A percentile compares a stretch with the other conserved stretches of the same genome.
Evolutionary conservation across 2,888 invertebrate species (phyloP).

Genomic region (Marronus borbonicus): DNA sequence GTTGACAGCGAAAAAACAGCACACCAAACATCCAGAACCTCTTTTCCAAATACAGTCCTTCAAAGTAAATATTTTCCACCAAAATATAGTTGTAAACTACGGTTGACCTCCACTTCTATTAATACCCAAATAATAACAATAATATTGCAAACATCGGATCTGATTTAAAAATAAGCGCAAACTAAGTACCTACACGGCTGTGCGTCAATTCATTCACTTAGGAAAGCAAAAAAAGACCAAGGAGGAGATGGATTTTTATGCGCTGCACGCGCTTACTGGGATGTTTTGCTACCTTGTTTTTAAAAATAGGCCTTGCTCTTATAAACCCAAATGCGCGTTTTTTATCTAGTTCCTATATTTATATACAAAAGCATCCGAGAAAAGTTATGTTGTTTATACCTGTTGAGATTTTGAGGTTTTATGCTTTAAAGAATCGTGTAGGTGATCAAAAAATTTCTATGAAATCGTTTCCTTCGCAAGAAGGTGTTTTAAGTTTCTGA

Average conservation of each 20-base stretch:
- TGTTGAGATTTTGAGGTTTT: too few relatives aligned
- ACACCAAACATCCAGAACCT: too few relatives aligned
- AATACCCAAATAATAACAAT: not conserved
- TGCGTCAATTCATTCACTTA: slow-evolving; percentile 4
- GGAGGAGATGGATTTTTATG: slow-evolving; percentile 25
- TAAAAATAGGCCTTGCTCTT: slow-evolving; percentile 27
- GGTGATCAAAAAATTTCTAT: too few relatives aligned
- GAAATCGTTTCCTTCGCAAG: too few relatives aligned
- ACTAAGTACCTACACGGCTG: not conserved
- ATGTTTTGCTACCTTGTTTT: not conserved
- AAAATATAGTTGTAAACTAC: too few relatives aligned
- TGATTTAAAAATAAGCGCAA: not conserved
- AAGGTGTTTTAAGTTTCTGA: too few relatives aligned
- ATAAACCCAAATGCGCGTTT: slow-evolving; percentile 7
- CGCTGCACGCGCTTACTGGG: slow-evolving; percentile 13
- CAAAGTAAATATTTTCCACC: too few relatives aligned
- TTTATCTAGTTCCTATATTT: not conserved
- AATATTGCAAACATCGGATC: not conserved
- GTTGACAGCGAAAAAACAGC: too few relatives aligned
- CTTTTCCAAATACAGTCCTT: too few relatives aligned
- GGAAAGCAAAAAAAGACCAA: not conserved
- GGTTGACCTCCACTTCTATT: not conserved
- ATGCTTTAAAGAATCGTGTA: too few relatives aligned
- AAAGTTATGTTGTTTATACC: slow-evolving; percentile 12
- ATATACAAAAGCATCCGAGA: slow-evolving; percentile 19